Evolutionary conservation across 2,113 vertebrate species (phyloP).

Genomic region (Lagenorhynchus albirostris): DNA sequence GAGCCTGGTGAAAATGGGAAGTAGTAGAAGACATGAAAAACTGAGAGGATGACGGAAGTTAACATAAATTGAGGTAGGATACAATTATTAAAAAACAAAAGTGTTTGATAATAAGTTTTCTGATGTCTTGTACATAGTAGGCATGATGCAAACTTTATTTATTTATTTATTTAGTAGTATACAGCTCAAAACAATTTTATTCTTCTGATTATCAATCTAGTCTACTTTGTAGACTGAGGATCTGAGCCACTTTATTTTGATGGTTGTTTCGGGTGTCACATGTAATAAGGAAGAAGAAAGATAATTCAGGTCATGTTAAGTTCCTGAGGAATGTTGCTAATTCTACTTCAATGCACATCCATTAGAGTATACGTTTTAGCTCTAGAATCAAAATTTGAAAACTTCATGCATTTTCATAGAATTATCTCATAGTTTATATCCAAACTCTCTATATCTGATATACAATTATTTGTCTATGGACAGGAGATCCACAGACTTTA

Average conservation of each 20-base stretch:
- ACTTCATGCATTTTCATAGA: background rate
- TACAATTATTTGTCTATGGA: background rate
- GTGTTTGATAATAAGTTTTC: background rate
- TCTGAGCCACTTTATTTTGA: background rate
- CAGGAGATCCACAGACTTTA: background rate
- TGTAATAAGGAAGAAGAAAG: background rate
- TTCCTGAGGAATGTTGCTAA: background rate
- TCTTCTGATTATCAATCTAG: background rate
- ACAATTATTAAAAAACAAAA: background rate
- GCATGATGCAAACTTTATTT: background rate
- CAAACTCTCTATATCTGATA: background rate
- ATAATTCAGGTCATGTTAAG: background rate
- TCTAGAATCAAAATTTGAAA: background rate
- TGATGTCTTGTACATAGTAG: background rate
- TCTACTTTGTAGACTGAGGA: background rate
- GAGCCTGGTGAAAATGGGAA: background rate
- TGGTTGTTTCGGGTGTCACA: background rate
- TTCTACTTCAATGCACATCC: background rate
- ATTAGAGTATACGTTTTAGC: background rate
- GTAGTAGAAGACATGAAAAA: background rate
- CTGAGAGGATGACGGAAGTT: background rate
- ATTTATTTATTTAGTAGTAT: no score
- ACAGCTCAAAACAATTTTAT: background rate
- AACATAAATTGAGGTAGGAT: background rate
- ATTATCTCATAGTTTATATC: background rate